Conservation (phyloP, 1,140 invertebrate genomes). For the Cyrtorhinus lividipennis region DNA sequence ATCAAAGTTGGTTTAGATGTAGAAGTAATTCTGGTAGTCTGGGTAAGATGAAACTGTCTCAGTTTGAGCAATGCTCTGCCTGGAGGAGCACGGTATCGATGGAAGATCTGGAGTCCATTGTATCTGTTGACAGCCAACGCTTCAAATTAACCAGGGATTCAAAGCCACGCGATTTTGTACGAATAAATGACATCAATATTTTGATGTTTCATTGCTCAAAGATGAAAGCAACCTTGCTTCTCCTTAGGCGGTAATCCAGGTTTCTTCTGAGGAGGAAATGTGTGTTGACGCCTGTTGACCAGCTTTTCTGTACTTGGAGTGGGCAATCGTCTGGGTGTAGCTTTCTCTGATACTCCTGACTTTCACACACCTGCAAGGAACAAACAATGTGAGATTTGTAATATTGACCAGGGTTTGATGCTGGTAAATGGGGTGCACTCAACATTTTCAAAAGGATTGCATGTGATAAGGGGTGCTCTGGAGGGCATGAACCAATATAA, state of each 20-base stretch:
- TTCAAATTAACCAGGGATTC: no score
- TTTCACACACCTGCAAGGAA: constrained; percentile 42
- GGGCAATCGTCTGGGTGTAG: constrained; percentile 72
- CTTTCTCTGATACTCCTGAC: constrained; percentile 67
- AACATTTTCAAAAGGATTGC: no score
- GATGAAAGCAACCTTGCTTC: constrained; percentile 40
- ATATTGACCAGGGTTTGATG: no score
- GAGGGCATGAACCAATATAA: no score
- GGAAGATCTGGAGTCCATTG: constrained; percentile 21
- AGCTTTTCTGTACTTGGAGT: constrained; percentile 64
- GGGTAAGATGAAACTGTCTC: constrained; percentile 21
- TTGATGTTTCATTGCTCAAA: no score
- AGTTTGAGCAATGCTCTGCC: constrained; percentile 20
- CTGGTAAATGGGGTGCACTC: no score
- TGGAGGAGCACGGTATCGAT: constrained; percentile 22
- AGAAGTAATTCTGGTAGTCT: constrained; percentile 25
- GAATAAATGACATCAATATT: no score
- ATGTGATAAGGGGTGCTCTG: no score
- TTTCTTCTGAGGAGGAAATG: constrained; percentile 64
- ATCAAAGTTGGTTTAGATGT: constrained; percentile 22
- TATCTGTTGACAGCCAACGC: no score
- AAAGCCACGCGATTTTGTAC: no score
- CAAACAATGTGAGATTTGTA: no score
- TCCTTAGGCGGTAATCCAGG: constrained; percentile 51
- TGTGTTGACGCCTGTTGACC: constrained; percentile 45